Conservation (phyloP, 2,113 vertebrate genomes). For the Pachycephala philippinensis region DNA sequence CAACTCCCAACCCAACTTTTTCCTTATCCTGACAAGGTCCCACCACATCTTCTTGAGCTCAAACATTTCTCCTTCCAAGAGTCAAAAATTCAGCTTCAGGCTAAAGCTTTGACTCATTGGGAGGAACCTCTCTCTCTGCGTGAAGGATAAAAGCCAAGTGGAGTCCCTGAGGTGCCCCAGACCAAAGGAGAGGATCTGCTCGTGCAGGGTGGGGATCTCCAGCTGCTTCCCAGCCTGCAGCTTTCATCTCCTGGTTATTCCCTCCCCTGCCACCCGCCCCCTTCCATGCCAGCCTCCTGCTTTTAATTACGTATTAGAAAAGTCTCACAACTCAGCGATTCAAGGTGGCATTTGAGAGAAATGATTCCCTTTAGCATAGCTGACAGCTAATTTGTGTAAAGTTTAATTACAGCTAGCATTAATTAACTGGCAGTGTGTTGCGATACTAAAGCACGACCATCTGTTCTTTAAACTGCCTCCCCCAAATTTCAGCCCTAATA, state of each 20-base stretch:
- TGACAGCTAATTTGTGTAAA: constrained; percentile 85
- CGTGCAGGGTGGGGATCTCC: not conserved
- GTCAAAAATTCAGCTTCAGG: not conserved
- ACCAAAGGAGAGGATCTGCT: not conserved
- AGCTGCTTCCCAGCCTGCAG: not conserved
- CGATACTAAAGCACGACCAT: constrained; percentile 72
- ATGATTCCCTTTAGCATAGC: constrained; percentile 78
- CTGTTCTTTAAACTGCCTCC: constrained; percentile 66
- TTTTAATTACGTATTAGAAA: constrained; percentile 71
- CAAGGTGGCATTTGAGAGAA: constrained; percentile 79
- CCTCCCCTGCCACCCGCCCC: not conserved
- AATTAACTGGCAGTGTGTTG: constrained; percentile 84
- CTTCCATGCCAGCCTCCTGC: constrained; percentile 21
- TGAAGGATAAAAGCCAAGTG: not conserved
- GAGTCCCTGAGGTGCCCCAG: not conserved
- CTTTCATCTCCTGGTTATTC: not conserved
- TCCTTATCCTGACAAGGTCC: not conserved
- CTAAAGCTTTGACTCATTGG: not conserved
- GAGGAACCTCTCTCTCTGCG: not conserved
- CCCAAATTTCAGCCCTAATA: constrained; percentile 55
- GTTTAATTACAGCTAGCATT: constrained; percentile 85
- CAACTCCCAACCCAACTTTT: not conserved
- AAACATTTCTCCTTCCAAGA: not conserved
- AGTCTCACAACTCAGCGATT: constrained; percentile 71
- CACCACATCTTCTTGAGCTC: not conserved